phyloP scores from a whole-genome alignment of 2,888 invertebrate genomes.

The Caenorhabditis sulstoni region DNA sequence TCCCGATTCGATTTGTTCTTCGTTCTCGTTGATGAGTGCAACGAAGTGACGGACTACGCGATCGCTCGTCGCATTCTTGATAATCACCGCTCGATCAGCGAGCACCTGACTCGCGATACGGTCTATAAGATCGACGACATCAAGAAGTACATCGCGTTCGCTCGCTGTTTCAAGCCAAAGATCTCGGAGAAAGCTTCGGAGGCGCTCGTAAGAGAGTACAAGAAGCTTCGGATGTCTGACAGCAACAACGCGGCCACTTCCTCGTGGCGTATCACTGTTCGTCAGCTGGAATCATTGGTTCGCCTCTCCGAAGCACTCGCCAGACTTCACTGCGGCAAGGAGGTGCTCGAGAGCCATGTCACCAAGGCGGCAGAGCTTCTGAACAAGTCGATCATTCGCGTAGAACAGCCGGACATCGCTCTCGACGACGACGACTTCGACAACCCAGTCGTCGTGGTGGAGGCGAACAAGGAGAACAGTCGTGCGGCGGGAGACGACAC shows the following conservation, averaged over 20 bases:
- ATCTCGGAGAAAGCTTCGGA: slow-evolving; percentile 86
- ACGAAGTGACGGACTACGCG: slow-evolving; percentile 94
- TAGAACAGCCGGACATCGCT: slow-evolving; percentile 97
- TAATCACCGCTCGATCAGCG: slow-evolving; percentile 87
- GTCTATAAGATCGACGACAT: slow-evolving; percentile 92
- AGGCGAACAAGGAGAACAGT: slow-evolving; percentile 62
- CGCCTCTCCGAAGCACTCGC: slow-evolving; percentile 97
- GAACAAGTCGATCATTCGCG: slow-evolving; percentile 84
- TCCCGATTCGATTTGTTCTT: slow-evolving; percentile 99
- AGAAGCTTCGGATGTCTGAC: slow-evolving; percentile 90
- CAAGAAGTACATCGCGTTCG: slow-evolving; percentile 95
- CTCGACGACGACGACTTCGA: slow-evolving; percentile 87
- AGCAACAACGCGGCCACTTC: slow-evolving; percentile 84
- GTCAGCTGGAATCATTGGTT: slow-evolving; percentile 95
- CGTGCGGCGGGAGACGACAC: slow-evolving; percentile 46
- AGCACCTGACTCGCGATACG: slow-evolving; percentile 88
- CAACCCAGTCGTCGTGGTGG: slow-evolving; percentile 59
- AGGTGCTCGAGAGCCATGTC: slow-evolving; percentile 90
- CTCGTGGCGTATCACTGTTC: slow-evolving; percentile 95
- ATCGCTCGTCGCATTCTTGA: slow-evolving; percentile 97
- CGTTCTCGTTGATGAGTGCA: slow-evolving; percentile 96
- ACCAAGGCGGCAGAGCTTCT: slow-evolving; percentile 92
- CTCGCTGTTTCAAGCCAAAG: slow-evolving; percentile 94
- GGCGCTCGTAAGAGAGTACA: slow-evolving; percentile 91
- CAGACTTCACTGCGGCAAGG: slow-evolving; percentile 89